These are phyloP conservation scores for Lasioglossum baleicum DNA, from an alignment of 1,140 invertebrate species.

Conservation along the genomic window DNA sequence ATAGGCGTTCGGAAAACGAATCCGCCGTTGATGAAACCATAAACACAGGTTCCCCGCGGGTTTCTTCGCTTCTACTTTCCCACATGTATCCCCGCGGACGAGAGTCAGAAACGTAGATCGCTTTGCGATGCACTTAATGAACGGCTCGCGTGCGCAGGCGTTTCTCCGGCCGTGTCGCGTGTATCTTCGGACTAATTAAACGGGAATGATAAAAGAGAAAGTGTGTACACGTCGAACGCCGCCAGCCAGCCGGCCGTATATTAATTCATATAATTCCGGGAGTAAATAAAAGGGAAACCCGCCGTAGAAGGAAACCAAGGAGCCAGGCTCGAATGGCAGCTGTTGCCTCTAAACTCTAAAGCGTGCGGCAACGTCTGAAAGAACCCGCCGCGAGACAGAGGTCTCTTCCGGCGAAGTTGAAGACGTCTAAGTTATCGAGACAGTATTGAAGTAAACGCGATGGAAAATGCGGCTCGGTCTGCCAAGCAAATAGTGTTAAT, in stretches of 20 bases:
- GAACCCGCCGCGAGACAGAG: neutral
- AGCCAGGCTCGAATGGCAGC: neutral
- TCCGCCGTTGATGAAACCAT: neutral
- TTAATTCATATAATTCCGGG: neutral
- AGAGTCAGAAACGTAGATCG: slow-evolving; percentile 8
- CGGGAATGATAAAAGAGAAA: slow-evolving; percentile 45
- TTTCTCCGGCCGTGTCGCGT: slow-evolving; percentile 21
- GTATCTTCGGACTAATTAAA: slow-evolving; percentile 37
- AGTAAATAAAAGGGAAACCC: neutral
- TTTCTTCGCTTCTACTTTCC: neutral
- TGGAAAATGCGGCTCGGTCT: too few species aligned
- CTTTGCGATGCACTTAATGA: slow-evolving; percentile 32
- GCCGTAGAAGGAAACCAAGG: neutral
- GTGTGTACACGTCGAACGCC: neutral
- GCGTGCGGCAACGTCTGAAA: neutral
- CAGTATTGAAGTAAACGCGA: too few species aligned
- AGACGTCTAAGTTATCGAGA: too few species aligned
- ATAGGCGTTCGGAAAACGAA: neutral
- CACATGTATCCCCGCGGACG: neutral
- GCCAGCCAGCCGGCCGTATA: neutral
- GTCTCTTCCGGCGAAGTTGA: too few species aligned
- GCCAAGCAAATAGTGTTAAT: too few species aligned
- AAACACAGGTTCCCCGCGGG: too few species aligned
- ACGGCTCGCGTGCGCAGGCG: slow-evolving; percentile 31
- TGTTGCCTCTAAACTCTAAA: neutral